Evolutionary conservation across 2,113 vertebrate species (phyloP), one percentile per base, ranked within the genome.

Genomic region (Erythrocebus patas): DNA sequence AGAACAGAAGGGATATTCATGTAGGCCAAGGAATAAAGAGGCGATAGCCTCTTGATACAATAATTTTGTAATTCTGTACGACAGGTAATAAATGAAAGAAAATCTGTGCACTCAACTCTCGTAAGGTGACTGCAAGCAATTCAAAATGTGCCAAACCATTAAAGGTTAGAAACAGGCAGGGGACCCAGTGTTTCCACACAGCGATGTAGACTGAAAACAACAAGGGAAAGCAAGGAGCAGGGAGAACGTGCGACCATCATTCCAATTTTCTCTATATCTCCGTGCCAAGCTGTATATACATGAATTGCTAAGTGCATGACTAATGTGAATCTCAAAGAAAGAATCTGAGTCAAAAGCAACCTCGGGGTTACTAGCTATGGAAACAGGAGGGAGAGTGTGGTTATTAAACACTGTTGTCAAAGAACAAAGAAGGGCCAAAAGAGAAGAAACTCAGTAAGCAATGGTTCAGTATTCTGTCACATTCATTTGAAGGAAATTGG

Each of bases 391-490:
- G 16, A 78, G 25, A 78, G 6, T 59, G 23, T 79, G 52, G 32
- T 95, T 52, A 92, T 95, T 96, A 89, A 94, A 66, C 83, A 79
- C 40, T 85, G 5, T 66, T 89, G 79, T 79, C 38, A 89, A 92
- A 97, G 48, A 95, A 93, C 64, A 96, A 92, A 93, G 30, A 35
- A 84, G 38, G 6, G 32, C 40, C n/a, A 2, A 27, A 79, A 13
- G n/a, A 8, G 4, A 38, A 55, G 57, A 57, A 61, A 61, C 4
- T 25, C 12, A 57, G 14, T 32, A 76, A 66, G 35, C n/a, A 85
- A 35, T 0, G 2, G 18, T 81, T 57, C 14, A 23, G 1, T 91
- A 59, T n/a, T 96, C 59, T 75, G 25, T 20, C 6, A 25, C 6
- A 81, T 80, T 90, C 6, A n/a, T 92, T 90, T 85, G 9, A 79